Base-by-base conservation (phyloP, 2,888 invertebrate species). In the Chamaedrilus cognettii region DNA sequence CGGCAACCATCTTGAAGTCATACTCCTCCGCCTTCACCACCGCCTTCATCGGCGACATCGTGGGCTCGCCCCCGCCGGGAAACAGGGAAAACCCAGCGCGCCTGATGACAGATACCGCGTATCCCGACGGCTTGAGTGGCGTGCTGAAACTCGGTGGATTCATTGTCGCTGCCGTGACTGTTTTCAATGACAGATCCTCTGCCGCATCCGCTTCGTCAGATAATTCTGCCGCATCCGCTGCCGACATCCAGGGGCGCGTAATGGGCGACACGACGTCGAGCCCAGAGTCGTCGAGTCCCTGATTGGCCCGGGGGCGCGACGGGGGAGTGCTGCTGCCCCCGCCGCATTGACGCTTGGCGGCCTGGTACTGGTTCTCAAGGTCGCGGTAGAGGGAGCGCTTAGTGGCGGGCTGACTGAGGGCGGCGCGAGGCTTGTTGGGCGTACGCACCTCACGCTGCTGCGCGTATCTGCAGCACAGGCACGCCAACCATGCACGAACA, bases 321-420 rank as follows among this genome's bases (percentile, higher is more conserved):
- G n/a, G n/a, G n/a, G n/a, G n/a, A n/a, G n/a, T n/a, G n/a, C n/a
- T n/a, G n/a, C n/a, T n/a, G n/a, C n/a, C n/a, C 11, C 7, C 42
- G 7, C 7, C 11, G 11, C 11, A 11, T 7, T 42, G 60, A 23
- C 60, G 60, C 42, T 60, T 60, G 3, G 35, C 32, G 1, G 35
- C 60, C 35, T 60, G 60, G 23, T 34, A 33, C 60, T 60, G 60
- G 34, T 34, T 60, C 33, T 60, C 34, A n/a, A 60, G 42, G 23
- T 60, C 60, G 7, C 34, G 60, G 35, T 60, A 67, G 3, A 72
- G 68, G 0, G 71, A 71, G 23, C 72, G 56, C 32, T 72, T 72
- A 0, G 70, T 70, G 19, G 57, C 35, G 1, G 65, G 49, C 11
- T 35, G 26, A 32, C 55, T 26, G 32, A 58, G 60, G 28, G 56